Evolutionary conservation across 2,797 vertebrate genomes (phyloP).

Genomic region (Benthosema pterotum): DNA sequence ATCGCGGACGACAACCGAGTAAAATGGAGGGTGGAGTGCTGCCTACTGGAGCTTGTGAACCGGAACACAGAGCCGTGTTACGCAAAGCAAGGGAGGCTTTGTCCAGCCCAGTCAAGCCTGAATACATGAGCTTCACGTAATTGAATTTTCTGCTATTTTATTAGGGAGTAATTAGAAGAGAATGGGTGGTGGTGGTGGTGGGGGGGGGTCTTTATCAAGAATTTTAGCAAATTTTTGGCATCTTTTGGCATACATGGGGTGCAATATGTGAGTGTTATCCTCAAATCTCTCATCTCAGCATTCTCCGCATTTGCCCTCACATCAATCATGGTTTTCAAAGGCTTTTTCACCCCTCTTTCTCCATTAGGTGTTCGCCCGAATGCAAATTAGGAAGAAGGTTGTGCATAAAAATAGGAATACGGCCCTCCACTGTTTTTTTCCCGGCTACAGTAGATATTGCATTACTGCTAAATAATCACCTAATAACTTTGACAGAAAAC

Average conservation of each 20-base stretch:
- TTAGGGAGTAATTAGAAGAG: slow-evolving; percentile 32
- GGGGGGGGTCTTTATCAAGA: slow-evolving; percentile 14
- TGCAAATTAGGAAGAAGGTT: not conserved
- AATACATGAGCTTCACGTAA: slow-evolving; percentile 10
- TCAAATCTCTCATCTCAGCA: too few species aligned
- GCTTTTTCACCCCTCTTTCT: not conserved
- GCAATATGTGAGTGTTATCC: not conserved
- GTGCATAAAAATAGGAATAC: too few species aligned
- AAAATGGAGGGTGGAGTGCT: not conserved
- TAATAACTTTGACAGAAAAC: slow-evolving; percentile 2
- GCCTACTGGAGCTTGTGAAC: too few species aligned
- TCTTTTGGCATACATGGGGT: slow-evolving; percentile 15
- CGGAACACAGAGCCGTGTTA: slow-evolving; percentile 18
- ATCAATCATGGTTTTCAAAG: slow-evolving; percentile 3
- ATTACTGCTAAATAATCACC: not conserved
- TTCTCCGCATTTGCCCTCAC: not conserved
- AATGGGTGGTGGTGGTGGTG: slow-evolving; percentile 11
- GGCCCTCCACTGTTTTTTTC: too few species aligned
- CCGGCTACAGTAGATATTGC: too few species aligned
- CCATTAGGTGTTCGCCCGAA: slow-evolving; percentile 4
- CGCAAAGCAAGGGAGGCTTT: slow-evolving; percentile 7
- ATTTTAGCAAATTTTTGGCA: slow-evolving; percentile 11
- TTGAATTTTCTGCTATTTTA: slow-evolving; percentile 24
- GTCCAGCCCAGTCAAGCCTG: slow-evolving; percentile 15
- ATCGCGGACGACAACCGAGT: slow-evolving; percentile 2